phyloP scores from a whole-genome alignment of 2,113 vertebrate species.

The Sinocyclocheilus anshuiensis region DNA sequence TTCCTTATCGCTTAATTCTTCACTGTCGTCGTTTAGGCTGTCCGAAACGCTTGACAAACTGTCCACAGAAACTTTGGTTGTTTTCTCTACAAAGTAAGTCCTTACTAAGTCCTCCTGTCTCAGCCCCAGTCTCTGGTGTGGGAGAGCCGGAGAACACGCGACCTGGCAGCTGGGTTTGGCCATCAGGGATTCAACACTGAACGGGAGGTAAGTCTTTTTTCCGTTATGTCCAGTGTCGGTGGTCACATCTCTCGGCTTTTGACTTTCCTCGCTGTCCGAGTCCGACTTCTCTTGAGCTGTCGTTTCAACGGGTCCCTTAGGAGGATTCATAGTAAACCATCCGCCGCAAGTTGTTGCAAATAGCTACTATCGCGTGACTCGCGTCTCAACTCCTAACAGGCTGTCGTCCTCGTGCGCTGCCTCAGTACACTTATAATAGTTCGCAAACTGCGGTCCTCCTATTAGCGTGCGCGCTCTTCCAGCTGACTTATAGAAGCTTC shows the following conservation, averaged over 20 bases:
- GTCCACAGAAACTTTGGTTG: too few relatives aligned
- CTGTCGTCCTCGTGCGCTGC: constrained; percentile 29
- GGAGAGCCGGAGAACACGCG: too few relatives aligned
- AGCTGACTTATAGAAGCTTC: constrained; percentile 61
- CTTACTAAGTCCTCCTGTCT: too few relatives aligned
- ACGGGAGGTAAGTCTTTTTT: constrained; percentile 73
- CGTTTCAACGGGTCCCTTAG: constrained; percentile 71
- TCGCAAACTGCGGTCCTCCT: constrained; percentile 58
- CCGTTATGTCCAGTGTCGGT: constrained; percentile 70
- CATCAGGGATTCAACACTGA: constrained; percentile 84
- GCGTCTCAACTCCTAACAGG: constrained; percentile 47
- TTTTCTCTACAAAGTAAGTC: too few relatives aligned
- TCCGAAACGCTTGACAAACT: too few relatives aligned
- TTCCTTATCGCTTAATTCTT: too few relatives aligned
- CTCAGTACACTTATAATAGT: constrained; percentile 11
- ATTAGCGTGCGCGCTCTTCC: constrained; percentile 64
- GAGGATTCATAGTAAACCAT: constrained; percentile 73
- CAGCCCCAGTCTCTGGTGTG: too few relatives aligned
- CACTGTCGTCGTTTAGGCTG: too few relatives aligned
- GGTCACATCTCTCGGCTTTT: constrained; percentile 70
- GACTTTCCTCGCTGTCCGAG: constrained; percentile 67
- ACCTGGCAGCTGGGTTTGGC: constrained; percentile 65
- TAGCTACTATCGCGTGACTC: too few relatives aligned
- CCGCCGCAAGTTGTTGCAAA: not conserved
- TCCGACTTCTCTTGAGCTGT: constrained; percentile 70